These are phyloP conservation scores for Cygnus olor DNA, from an alignment of 2,797 vertebrate species.

Conservation along the genomic window DNA sequence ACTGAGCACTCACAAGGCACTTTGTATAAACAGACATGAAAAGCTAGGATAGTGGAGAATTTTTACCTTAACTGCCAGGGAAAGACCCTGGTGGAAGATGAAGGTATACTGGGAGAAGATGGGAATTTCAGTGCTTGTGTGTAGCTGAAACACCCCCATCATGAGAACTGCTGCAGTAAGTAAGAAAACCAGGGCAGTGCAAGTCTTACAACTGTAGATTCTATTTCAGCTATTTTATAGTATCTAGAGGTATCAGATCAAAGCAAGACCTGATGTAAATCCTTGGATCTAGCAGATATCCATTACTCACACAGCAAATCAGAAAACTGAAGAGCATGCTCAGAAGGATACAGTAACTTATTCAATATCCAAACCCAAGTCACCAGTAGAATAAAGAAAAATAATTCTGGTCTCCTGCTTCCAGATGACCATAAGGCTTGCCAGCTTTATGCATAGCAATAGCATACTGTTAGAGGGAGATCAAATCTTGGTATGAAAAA, in stretches of 20 bases:
- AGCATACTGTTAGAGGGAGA: not conserved
- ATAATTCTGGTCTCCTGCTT: not conserved
- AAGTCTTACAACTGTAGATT: not conserved
- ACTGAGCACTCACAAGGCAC: not conserved
- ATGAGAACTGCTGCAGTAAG: not conserved
- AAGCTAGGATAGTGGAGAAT: not conserved
- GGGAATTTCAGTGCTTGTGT: not conserved
- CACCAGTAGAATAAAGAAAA: not conserved
- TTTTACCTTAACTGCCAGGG: not conserved
- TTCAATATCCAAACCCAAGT: not conserved
- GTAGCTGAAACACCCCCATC: not conserved
- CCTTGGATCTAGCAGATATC: not conserved
- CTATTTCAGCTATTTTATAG: not conserved
- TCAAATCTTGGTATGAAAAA: not conserved
- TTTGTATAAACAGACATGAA: not conserved
- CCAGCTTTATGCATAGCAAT: not conserved
- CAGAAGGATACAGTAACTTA: not conserved
- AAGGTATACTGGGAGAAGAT: not conserved
- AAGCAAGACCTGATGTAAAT: not conserved
- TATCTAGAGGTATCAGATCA: not conserved
- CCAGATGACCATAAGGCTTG: not conserved
- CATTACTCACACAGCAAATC: not conserved
- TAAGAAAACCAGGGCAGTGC: not conserved
- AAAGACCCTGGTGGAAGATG: not conserved
- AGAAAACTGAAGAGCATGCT: not conserved